Evolutionary conservation across 2,888 invertebrate genomes (phyloP), one percentile per base, ranked within the genome.

Genomic region (Leptogaster cylindrica): DNA sequence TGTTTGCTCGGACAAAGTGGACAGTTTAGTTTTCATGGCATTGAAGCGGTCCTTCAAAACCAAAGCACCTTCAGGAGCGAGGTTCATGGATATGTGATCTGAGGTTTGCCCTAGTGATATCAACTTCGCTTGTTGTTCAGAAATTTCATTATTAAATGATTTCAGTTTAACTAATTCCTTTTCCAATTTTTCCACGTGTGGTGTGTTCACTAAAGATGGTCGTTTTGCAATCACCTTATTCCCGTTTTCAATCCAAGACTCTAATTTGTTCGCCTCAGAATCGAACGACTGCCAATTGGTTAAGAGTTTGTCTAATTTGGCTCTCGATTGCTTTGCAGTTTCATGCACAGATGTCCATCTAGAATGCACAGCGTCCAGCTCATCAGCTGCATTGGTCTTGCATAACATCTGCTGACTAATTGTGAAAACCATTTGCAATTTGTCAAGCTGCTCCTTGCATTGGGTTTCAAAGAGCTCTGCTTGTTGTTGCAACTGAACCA

Each of bases 261-360:
- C 89, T 51, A 95, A 82, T 76, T 91, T 89, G 18, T 86, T 86
- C 0, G 90, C 87, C 73, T 92, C 91, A 2, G 84, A 83, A 77
- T 93, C 92, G 75, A 95, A 92, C 63, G 89, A 88, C 71, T 89
- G 86, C 95, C 94, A 95, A 72, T 89, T 89, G 4, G 83, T 82
- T 0, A 92, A 89, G 1, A 95, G 82, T 78, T 90, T 91, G 66
- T 93, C 92, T 65, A 92, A 79, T 80, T 90, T 92, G 44, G 85
- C 87, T 64, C 88, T 88, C 82, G 91, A 89, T 77, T 94, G 92
- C 55, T 87, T 86, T 0, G 91, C 89, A 68, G 88, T 85, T 73
- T 91, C 90, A 73, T 92, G 89, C n/a, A 95, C 88, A 0, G 90
- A 86, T n/a, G 89, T 87, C 89, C 93, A 94, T 69, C 92, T 86